Conservation (phyloP, 2,888 invertebrate species). For the Epirrhoe tristata region DNA sequence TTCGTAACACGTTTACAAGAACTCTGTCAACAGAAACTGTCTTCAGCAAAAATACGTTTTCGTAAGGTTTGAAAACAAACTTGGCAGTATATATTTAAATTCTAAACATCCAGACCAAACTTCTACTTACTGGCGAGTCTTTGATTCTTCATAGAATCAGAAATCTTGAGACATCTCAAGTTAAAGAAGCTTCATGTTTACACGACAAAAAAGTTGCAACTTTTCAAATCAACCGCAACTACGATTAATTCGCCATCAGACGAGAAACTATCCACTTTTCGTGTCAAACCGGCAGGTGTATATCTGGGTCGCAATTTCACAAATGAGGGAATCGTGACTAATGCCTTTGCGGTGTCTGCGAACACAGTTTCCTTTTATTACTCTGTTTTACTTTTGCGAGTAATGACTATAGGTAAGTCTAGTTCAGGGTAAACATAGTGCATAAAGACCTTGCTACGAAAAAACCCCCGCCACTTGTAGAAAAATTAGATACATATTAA, state of each 20-base stretch:
- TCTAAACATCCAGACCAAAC: too few relatives aligned
- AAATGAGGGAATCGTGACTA: constrained; percentile 52
- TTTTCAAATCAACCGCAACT: constrained; percentile 25
- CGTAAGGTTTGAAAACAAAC: not conserved
- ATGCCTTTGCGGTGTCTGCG: constrained; percentile 35
- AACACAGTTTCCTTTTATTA: constrained; percentile 26
- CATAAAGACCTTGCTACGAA: not conserved
- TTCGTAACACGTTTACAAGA: not conserved
- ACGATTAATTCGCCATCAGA: constrained; percentile 32
- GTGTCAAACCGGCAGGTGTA: constrained; percentile 33
- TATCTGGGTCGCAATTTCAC: constrained; percentile 53
- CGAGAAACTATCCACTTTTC: constrained; percentile 35
- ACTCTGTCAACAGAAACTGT: not conserved
- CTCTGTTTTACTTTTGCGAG: constrained; percentile 18
- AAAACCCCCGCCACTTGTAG: too few relatives aligned
- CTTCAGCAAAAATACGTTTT: not conserved
- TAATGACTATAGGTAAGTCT: not conserved
- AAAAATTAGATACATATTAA: too few relatives aligned
- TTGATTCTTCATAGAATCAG: too few relatives aligned
- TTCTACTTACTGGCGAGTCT: too few relatives aligned
- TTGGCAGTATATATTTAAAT: too few relatives aligned
- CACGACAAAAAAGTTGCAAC: constrained; percentile 12
- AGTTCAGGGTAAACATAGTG: not conserved
- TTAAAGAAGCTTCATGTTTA: not conserved
- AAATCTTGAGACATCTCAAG: not conserved